Conservation (phyloP, 2,888 invertebrate genomes). For the Yponomeuta malinellus region DNA sequence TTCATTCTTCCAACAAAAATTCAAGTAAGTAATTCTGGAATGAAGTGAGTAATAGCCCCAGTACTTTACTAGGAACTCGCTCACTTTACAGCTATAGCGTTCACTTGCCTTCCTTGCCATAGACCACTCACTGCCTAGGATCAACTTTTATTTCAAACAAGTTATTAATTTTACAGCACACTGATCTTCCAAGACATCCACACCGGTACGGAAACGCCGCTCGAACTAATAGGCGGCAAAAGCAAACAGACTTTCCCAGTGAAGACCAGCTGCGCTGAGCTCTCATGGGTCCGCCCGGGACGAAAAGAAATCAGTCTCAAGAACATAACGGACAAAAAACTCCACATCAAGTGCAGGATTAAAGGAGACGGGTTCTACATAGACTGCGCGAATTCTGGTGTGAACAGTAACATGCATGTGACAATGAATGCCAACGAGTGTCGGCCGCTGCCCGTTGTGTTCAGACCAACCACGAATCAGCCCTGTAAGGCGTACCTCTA, state of each 20-base stretch:
- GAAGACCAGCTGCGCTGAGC: conserved; percentile 46
- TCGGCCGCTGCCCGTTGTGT: conserved; percentile 47
- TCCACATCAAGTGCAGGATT: conserved; percentile 53
- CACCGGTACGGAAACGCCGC: conserved; percentile 35
- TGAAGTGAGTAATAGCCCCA: too few species aligned
- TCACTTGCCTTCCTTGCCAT: too few species aligned
- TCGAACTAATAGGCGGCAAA: conserved; percentile 45
- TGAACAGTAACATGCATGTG: conserved; percentile 29
- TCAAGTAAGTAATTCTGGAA: too few species aligned
- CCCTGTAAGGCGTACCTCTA: conserved; percentile 49
- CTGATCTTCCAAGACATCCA: conserved; percentile 50
- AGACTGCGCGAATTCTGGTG: not conserved
- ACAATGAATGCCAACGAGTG: conserved; percentile 52
- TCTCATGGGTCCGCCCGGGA: conserved; percentile 57
- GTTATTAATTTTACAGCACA: conserved; percentile 33
- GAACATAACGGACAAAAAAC: conserved; percentile 47
- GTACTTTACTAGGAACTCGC: too few species aligned
- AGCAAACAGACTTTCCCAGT: conserved; percentile 53
- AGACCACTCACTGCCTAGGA: too few species aligned
- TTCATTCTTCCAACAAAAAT: too few species aligned
- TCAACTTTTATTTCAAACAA: not conserved
- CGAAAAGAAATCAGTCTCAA: conserved; percentile 60
- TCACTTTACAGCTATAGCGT: too few species aligned
- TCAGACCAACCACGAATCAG: conserved; percentile 37
- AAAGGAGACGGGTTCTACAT: conserved; percentile 36